Evolutionary conservation across 2,797 vertebrate species (phyloP), one percentile per base, ranked within the genome.

Genomic region (Schizothorax lantsangensis): DNA sequence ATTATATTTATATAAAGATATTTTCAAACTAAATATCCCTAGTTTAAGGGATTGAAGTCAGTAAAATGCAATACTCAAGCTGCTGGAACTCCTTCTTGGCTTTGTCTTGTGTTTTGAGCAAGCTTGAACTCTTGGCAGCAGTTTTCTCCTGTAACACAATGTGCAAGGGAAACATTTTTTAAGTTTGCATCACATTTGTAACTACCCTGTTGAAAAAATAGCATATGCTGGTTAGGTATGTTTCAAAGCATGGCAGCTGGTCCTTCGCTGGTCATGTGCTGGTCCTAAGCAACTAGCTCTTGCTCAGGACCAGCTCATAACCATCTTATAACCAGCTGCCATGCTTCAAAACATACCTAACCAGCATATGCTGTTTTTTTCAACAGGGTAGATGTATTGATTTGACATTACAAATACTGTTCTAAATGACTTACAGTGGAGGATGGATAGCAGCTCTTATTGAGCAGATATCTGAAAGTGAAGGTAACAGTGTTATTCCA

Each of bases 41-140:
- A 38, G 6, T 36, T 47, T 1, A 84, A 79, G 36, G 19, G 15
- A 30, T 23, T 23, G 21, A 59, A 74, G n/a, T 84, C 6, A 79
- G 45, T 74, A 77, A 89, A 84, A 59, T 14, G 17, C 2, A 87
- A 80, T 93, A 96, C 95, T 90, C 90, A 14, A 81, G 47, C 17
- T 59, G 80, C 8, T 68, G 47, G 59, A 87, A 87, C 2, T 78
- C 72, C 87, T 59, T 80, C 86, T 80, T 84, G 17, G 80, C 87
- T 87, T 91, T 92, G 81, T 54, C 89, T 57, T 85, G 1, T 54
- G 89, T 89, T 85, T 93, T 94, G 2, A 23, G 54, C n/a, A 81
- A 45, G 26, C 75, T 89, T 9, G 33, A 26, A 45, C 81, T 74
- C 88, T 72, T 84, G n/a, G 84, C 75, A 23, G 40, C 26, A 23